Percentiles rank a stretch among this genome's conserved stretches.
Conservation (phyloP, 2,888 invertebrate species). For the Dynastes hyllus region DNA sequence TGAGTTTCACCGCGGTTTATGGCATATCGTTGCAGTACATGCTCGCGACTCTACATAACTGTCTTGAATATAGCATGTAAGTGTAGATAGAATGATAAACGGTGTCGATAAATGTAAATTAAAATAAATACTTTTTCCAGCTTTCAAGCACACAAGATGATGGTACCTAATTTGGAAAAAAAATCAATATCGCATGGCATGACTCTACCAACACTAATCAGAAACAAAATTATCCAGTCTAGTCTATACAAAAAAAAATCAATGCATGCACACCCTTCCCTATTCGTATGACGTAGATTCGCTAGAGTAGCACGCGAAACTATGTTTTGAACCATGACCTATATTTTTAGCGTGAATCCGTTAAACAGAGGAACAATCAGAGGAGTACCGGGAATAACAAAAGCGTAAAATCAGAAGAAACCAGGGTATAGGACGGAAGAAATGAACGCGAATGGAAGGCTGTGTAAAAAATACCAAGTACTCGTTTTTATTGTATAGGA, state of each 20-base stretch:
- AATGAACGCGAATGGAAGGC: slow-evolving; percentile 40
- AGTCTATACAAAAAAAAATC: slow-evolving; percentile 12
- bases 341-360: slow-evolving; percentile 54
- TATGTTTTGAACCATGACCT: slow-evolving; percentile 14
- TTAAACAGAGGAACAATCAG: slow-evolving; percentile 51
- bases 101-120: slow-evolving; percentile 32
- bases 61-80: slow-evolving; percentile 32
- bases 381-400: slow-evolving; percentile 50
- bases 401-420: slow-evolving; percentile 45
- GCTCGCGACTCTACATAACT: no score
- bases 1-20: no score
- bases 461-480: slow-evolving; percentile 49
- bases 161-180: slow-evolving; percentile 55
- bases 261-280: slow-evolving; percentile 33
- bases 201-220: slow-evolving; percentile 27
- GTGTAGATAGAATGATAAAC: slow-evolving; percentile 1
- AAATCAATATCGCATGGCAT: slow-evolving; percentile 47
- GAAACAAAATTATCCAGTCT: slow-evolving; percentile 20
- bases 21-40: no score
- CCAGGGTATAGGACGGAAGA: slow-evolving; percentile 36
- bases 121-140: slow-evolving; percentile 56
- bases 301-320: slow-evolving; percentile 2
- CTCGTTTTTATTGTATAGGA: slow-evolving; percentile 20
- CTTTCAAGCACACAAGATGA: slow-evolving; percentile 56
- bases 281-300: slow-evolving; percentile 33